Percentiles rank a stretch among this genome's conserved stretches.
Conservation (phyloP, 1,140 invertebrate species). For the Agrypnia vestita region DNA sequence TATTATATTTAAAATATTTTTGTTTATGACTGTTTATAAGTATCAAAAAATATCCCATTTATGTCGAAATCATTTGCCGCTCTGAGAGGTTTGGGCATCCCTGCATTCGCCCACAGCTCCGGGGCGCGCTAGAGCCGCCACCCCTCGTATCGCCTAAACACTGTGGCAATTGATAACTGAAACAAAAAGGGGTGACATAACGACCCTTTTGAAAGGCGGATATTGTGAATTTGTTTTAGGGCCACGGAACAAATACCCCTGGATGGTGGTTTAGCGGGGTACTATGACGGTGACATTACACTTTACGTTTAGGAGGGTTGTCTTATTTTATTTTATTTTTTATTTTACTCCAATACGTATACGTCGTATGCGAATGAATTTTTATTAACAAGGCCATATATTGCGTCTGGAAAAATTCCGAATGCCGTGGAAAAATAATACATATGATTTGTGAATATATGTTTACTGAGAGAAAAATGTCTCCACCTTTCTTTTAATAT, state of each 20-base stretch:
- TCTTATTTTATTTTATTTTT: conserved; percentile 19
- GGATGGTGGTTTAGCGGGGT: conserved; percentile 36
- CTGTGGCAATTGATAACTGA: conserved; percentile 60
- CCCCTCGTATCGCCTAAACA: conserved; percentile 59
- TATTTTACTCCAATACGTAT: conserved; percentile 7
- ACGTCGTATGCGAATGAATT: neutral
- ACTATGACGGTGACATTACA: conserved; percentile 32
- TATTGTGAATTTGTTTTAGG: conserved; percentile 59
- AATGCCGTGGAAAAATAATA: neutral
- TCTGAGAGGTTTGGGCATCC: neutral
- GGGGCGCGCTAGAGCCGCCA: conserved; percentile 26
- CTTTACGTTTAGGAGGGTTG: conserved; percentile 21
- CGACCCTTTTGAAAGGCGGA: conserved; percentile 58
- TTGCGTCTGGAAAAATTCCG: neutral
- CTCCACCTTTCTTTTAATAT: neutral
- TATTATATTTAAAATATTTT: no score
- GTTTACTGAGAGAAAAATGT: no score
- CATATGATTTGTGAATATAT: no score
- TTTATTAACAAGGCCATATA: no score
- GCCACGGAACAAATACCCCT: conserved; percentile 46
- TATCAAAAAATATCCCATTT: no score
- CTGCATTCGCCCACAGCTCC: conserved; percentile 29
- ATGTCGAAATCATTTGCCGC: neutral
- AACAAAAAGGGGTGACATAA: conserved; percentile 60
- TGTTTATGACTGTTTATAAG: no score